Conservation (phyloP, 2,888 invertebrate genomes). For the Meandrusa payeni region DNA sequence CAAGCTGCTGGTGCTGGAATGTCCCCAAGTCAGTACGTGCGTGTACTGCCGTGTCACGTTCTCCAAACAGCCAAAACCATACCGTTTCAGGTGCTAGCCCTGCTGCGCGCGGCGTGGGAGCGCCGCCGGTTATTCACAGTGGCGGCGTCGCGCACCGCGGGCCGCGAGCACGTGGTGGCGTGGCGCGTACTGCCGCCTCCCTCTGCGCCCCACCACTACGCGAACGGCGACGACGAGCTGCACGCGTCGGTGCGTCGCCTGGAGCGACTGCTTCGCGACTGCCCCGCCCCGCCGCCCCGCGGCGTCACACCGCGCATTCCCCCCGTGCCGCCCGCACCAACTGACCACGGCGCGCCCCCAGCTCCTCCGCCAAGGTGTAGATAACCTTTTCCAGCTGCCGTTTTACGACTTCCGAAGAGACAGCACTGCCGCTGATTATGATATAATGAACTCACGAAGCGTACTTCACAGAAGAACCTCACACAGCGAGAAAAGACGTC, state of each 20-base stretch:
- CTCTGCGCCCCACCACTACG: conserved; percentile 40
- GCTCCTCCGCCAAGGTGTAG: neutral
- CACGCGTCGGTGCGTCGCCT: conserved; percentile 31
- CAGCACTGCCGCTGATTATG: too few relatives aligned
- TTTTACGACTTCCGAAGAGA: too few relatives aligned
- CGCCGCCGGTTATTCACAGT: conserved; percentile 92
- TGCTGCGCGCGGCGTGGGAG: conserved; percentile 91
- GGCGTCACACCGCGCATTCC: neutral
- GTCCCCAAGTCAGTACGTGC: too few relatives aligned
- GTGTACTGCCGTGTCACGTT: too few relatives aligned
- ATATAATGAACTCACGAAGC: too few relatives aligned
- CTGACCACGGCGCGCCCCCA: neutral
- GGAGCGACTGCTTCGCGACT: conserved; percentile 30
- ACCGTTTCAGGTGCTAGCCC: conserved; percentile 85
- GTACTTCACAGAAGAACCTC: too few relatives aligned
- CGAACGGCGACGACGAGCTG: conserved; percentile 32
- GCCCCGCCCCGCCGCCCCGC: conserved; percentile 1
- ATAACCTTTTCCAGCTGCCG: too few relatives aligned
- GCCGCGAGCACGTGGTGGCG: conserved; percentile 93
- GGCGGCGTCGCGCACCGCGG: conserved; percentile 93
- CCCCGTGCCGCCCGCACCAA: neutral
- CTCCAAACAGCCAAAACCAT: too few relatives aligned
- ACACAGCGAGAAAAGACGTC: too few relatives aligned
- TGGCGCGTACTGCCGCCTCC: conserved; percentile 83
- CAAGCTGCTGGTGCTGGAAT: too few relatives aligned